phyloP scores from a whole-genome alignment of 2,113 vertebrate genomes.

The Hypomesus transpacificus region DNA sequence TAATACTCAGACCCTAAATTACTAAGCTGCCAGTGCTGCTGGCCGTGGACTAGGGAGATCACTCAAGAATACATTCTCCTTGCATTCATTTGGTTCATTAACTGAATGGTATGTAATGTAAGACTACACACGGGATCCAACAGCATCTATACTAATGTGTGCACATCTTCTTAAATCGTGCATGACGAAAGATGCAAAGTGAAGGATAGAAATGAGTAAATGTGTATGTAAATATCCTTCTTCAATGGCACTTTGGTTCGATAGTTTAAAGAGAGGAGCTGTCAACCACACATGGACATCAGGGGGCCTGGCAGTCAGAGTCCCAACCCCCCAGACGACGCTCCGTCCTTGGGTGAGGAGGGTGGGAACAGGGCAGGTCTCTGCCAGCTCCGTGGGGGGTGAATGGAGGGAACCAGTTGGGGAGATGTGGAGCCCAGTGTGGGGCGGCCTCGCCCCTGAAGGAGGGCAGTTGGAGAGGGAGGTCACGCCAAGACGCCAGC shows the following conservation, averaged over 20 bases:
- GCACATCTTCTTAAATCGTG: no score
- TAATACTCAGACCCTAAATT: conserved; percentile 24
- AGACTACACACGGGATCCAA: no score
- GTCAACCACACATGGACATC: not conserved
- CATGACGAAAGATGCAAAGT: no score
- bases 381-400: not conserved
- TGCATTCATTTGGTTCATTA: no score
- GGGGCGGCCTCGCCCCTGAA: conserved; percentile 13
- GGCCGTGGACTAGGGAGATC: not conserved
- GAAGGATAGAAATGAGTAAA: no score
- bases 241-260: not conserved
- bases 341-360: not conserved
- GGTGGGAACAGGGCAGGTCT: conserved; percentile 1
- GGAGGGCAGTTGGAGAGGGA: not conserved
- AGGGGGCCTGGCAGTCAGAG: not conserved
- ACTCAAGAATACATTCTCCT: not conserved
- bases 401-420: no score
- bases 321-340: not conserved
- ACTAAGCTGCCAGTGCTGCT: not conserved
- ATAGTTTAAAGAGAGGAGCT: not conserved
- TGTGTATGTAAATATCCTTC: not conserved
- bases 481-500: no score
- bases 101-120: no score
- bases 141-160: no score
- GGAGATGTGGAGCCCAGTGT: not conserved